phyloP scores from a whole-genome alignment of 92 coral and sea anemone species.

The Phenganax marumi region DNA sequence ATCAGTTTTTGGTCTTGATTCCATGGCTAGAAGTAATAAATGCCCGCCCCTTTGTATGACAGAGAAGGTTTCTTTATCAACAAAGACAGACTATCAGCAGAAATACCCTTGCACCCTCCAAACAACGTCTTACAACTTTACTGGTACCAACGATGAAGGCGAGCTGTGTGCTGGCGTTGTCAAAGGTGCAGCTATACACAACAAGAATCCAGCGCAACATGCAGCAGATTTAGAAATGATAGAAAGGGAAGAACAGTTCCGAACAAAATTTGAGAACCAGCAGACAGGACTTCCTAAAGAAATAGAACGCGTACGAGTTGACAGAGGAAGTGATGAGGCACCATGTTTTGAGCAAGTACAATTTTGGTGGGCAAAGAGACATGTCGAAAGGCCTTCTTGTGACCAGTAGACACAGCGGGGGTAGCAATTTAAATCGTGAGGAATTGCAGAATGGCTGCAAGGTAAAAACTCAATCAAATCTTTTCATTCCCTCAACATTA shows the following conservation, averaged over 20 bases:
- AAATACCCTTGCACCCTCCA: slow-evolving; percentile 39
- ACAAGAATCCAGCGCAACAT: slow-evolving; percentile 47
- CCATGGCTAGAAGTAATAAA: slow-evolving; percentile 29
- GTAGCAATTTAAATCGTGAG: slow-evolving; percentile 43
- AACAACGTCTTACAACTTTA: slow-evolving; percentile 45
- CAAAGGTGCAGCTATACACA: slow-evolving; percentile 13
- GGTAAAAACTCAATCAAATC: slow-evolving; percentile 23
- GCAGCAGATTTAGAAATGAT: slow-evolving; percentile 33
- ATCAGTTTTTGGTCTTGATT: slow-evolving; percentile 36
- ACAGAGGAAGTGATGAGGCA: slow-evolving; percentile 42
- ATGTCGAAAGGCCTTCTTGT: slow-evolving; percentile 33
- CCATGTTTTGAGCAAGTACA: slow-evolving; percentile 35
- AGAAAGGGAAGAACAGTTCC: slow-evolving; percentile 21
- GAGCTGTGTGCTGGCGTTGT: slow-evolving; percentile 48
- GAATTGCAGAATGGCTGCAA: slow-evolving; percentile 52
- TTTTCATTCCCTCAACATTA: slow-evolving; percentile 44
- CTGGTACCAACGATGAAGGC: slow-evolving; percentile 16
- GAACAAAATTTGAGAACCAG: slow-evolving; percentile 3
- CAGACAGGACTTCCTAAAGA: slow-evolving; percentile 14
- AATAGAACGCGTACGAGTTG: slow-evolving; percentile 39
- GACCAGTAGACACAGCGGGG: slow-evolving; percentile 49
- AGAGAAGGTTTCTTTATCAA: slow-evolving; percentile 32
- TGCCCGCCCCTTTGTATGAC: slow-evolving; percentile 25
- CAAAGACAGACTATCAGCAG: slow-evolving; percentile 35
- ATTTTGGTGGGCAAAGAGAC: slow-evolving; percentile 50